A percentile compares a stretch with the other conserved stretches of the same genome.
Conservation (phyloP, 2,113 vertebrate species). For the Mixornis gularis region DNA sequence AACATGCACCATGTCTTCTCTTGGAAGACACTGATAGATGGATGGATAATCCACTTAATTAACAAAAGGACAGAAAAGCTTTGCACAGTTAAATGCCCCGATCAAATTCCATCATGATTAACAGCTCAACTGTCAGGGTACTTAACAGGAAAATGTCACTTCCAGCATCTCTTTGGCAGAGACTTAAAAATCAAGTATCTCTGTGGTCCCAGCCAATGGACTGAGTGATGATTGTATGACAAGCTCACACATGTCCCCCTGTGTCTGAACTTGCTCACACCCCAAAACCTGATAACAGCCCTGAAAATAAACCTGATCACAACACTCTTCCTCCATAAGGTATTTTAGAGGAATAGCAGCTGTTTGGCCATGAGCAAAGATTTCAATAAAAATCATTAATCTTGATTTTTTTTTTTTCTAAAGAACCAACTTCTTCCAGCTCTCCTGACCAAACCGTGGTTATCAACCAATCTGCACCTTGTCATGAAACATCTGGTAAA, state of each 20-base stretch:
- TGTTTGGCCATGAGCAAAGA: not conserved
- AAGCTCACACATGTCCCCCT: not conserved
- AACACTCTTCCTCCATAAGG: not conserved
- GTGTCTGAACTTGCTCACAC: not conserved
- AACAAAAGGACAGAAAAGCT: not conserved
- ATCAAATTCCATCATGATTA: not conserved
- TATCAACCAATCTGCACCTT: not conserved
- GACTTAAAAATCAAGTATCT: not conserved
- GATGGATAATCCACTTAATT: not conserved
- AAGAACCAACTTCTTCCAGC: not conserved
- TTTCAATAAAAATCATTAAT: not conserved
- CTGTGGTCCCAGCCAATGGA: not conserved
- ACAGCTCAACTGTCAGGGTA: not conserved
- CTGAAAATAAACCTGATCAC: not conserved
- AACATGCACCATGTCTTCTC: not conserved
- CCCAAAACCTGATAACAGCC: not conserved
- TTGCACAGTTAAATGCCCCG: not conserved
- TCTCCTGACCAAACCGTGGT: not conserved
- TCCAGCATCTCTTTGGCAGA: not conserved
- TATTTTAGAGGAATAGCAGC: not conserved
- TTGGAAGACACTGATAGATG: not conserved
- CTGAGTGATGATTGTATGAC: not conserved
- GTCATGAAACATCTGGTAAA: not conserved
- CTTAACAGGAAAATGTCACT: not conserved
- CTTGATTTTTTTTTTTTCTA: accelerated